phyloP scores from a whole-genome alignment of 2,797 vertebrate species.

The Garrulus glandarius region DNA sequence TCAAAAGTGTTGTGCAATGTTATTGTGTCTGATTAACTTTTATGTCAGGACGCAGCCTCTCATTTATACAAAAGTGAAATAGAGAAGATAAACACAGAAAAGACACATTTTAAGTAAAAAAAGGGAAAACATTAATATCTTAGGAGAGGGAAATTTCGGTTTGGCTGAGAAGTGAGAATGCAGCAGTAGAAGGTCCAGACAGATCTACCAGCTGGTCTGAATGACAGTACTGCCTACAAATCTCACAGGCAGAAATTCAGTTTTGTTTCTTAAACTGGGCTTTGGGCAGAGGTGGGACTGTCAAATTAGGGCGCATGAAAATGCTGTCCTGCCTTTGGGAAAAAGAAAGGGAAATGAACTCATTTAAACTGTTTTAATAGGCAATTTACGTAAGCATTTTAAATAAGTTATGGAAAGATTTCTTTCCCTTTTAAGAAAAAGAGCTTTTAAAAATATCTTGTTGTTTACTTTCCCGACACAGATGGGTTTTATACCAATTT shows the following conservation, averaged over 20 bases:
- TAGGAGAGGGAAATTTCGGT: background rate
- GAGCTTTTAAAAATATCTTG: background rate
- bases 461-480: background rate
- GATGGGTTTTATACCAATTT: background rate
- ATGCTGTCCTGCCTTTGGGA: background rate
- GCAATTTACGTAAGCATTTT: background rate
- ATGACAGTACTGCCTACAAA: background rate
- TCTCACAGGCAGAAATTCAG: background rate
- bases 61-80: background rate
- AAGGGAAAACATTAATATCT: background rate
- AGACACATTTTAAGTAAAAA: background rate
- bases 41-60: background rate
- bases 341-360: background rate
- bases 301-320: background rate
- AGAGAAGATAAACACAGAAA: background rate
- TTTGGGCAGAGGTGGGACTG: background rate
- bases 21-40: background rate
- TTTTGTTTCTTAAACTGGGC: background rate
- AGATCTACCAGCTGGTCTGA: background rate
- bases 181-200: background rate
- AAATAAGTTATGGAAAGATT: background rate
- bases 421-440: background rate
- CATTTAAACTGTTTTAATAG: background rate
- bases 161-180: background rate
- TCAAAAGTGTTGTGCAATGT: background rate